Base-by-base conservation (phyloP, 2,113 vertebrate genomes). In the Argyrosomus japonicus region DNA sequence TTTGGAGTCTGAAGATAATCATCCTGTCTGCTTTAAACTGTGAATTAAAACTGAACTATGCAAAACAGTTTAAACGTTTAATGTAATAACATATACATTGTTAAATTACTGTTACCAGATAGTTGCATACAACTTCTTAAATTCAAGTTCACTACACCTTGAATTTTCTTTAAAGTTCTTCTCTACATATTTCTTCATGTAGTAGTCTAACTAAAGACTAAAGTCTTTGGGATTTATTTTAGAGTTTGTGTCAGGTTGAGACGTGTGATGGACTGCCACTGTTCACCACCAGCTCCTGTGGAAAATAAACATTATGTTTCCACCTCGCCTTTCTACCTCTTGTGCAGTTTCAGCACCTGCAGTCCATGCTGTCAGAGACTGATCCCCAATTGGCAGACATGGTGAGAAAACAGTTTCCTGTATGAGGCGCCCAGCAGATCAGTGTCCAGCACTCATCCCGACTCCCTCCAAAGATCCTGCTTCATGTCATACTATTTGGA, bases 311-410 rank as follows among this genome's bases (percentile, higher is more conserved):
- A 68, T 8, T 0, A 19, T 81, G 43, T 90, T 89, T 92, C 82
- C 85, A 85, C 32, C 62, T 75, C 51, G 8, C 53, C 65, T 19
- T 60, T 83, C 51, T 48, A 79, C 64, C 71, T 76, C 81, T 77
- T 63, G 45, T 91, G n/a, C 78, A 99, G 98, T 96, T 98, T 83
- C 90, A 96, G 89, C 95, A 94, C 88, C 96, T 99, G 74, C 89
- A 96, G 48, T 88, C 89, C 82, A 85, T 96, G 27, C 87, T 99
- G 77, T 94, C 87, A 53, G 95, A 97, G 82, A 92, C 95, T 84
- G 95, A 98, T 90, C 95, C 95, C 64, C 84, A 90, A 3, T 89
- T 98, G 88, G 96, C 96, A 88, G 95, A 94, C 54, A 81, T 89
- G 65, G 87, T 99, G 81, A 94, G 94, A 71, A 95, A 95, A 84